Base-by-base conservation (phyloP, 37 sponge, comb jelly and placozoan species). In the Crambe crambe region DNA sequence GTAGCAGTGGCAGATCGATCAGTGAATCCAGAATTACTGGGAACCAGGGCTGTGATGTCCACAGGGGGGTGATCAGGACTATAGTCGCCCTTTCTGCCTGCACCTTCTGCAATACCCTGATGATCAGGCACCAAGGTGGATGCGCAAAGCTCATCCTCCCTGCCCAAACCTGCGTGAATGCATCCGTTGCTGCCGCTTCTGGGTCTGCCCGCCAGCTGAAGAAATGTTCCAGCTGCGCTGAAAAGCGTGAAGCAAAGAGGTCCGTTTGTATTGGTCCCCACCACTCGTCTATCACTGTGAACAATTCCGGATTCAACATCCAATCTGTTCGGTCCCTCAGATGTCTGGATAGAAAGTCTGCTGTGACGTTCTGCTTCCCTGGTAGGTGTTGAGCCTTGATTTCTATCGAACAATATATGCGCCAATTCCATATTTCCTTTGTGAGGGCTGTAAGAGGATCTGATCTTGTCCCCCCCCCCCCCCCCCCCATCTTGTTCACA, bases 121-220 rank as follows among this genome's bases (percentile, higher is more conserved):
- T 17, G n/a, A 77, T 30, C 18, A 76, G 56, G 72, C 38, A 34
- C 72, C 65, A 77, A 17, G 85, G 85, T 58, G 84, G 84, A 39
- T 61, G 37, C n/a, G 72, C 72, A 9, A 41, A 71, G 38, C 43
- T 74, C 37, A 9, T 23, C 67, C 64, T 1, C 27, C n/a, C 3
- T 17, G 74, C 35, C 80, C 80, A 79, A 25, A 22, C 56, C 58
- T 54, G 70, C 1, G 27, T 32, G 37, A 68, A 68, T 1, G 80
- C 80, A 68, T 79, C 80, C 64, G 70, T 66, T 10, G 70, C 80
- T 26, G n/a, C 56, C 41, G 83, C 72, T 37, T 69, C 47, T 15
- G 84, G 84, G 27, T 83, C 84, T 42, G 69, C 67, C 12, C 85
- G 15, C 78, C 78, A 78, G 60, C 78, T 77, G 40, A 70, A n/a